These are phyloP conservation scores for Meliscaeva auricollis DNA, from an alignment of 2,888 invertebrate species.

Conservation along the genomic window DNA sequence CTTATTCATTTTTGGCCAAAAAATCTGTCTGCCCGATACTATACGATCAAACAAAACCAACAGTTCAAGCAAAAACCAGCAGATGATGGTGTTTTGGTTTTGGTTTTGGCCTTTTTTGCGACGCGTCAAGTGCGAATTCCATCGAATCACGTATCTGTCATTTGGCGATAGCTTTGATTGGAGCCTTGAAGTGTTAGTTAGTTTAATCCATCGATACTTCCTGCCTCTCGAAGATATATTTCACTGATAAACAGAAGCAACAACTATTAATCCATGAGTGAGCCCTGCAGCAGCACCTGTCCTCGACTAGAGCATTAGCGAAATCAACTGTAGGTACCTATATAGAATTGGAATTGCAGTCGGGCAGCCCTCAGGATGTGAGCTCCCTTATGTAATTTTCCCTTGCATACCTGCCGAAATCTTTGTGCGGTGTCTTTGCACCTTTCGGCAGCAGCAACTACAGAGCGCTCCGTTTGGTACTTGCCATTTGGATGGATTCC, in stretches of 20 bases:
- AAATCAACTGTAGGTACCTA: slow-evolving; percentile 66
- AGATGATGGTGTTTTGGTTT: slow-evolving; percentile 52
- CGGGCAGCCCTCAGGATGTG: slow-evolving; percentile 51
- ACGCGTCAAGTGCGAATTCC: slow-evolving; percentile 57
- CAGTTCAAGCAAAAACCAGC: slow-evolving; percentile 50
- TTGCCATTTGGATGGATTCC: slow-evolving; percentile 41
- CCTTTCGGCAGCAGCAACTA: slow-evolving; percentile 62
- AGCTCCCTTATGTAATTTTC: slow-evolving; percentile 49
- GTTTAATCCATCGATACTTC: slow-evolving; percentile 43
- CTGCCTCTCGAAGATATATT: slow-evolving; percentile 4
- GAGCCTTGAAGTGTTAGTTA: slow-evolving; percentile 50
- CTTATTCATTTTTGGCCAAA: slow-evolving; percentile 47
- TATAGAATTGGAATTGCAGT: slow-evolving; percentile 64
- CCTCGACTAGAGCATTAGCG: slow-evolving; percentile 71
- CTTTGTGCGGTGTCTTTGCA: slow-evolving; percentile 67
- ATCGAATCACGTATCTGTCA: slow-evolving; percentile 63
- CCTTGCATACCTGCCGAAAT: slow-evolving; percentile 57
- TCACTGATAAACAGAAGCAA: slow-evolving; percentile 61
- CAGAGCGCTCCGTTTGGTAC: slow-evolving; percentile 1
- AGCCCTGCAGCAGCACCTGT: slow-evolving; percentile 56
- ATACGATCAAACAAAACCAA: slow-evolving; percentile 42
- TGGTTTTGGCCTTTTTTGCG: not conserved
- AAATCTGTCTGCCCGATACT: slow-evolving; percentile 55
- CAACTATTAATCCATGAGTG: slow-evolving; percentile 60
- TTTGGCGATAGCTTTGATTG: slow-evolving; percentile 60